Conservation (phyloP, 2,888 invertebrate genomes). For the Oxyteleia sp. region DNA sequence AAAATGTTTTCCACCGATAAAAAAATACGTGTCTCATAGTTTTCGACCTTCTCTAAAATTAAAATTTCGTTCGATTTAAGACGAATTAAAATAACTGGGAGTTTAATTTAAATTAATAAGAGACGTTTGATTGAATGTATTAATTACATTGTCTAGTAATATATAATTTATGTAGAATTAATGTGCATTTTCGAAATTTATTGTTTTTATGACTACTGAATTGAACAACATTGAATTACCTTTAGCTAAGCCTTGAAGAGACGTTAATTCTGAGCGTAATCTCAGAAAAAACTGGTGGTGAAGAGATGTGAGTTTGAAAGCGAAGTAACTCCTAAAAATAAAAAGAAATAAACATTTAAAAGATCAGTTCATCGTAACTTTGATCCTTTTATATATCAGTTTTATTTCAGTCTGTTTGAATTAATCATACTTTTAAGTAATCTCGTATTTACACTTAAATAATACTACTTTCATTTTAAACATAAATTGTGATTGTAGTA, state of each 20-base stretch:
- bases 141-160: background rate
- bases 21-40: too few species aligned
- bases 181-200: background rate
- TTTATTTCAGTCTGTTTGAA: background rate
- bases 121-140: slow-evolving; percentile 7
- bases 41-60: too few species aligned
- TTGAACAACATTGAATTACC: slow-evolving; percentile 78
- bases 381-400: background rate
- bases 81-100: too few species aligned
- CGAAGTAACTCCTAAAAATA: slow-evolving; percentile 90
- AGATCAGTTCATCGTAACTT: slow-evolving; percentile 11
- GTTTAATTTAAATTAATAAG: background rate
- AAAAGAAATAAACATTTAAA: slow-evolving; percentile 52
- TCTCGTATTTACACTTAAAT: background rate
- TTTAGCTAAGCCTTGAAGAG: slow-evolving; percentile 87
- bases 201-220: slow-evolving; percentile 23
- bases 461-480: too few species aligned
- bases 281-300: slow-evolving; percentile 93
- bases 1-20: too few species aligned
- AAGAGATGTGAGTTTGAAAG: slow-evolving; percentile 93
- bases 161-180: background rate
- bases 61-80: too few species aligned
- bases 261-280: slow-evolving; percentile 91
- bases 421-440: background rate
- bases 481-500: too few species aligned